These are phyloP conservation scores for Parnassius glacialis DNA, from an alignment of 2,888 invertebrate species.

Conservation along the genomic window DNA sequence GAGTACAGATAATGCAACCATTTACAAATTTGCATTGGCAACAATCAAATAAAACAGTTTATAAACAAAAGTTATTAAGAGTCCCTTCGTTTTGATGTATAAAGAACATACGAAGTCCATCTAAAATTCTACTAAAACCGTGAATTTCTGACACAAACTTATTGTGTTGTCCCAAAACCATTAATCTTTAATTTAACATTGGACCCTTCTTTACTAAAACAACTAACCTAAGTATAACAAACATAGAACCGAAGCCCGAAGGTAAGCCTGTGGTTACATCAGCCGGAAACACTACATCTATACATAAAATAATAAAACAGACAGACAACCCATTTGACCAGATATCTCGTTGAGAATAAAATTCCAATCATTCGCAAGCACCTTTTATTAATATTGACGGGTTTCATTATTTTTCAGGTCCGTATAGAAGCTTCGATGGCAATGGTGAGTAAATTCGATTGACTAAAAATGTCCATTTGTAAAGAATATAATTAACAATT, in stretches of 20 bases:
- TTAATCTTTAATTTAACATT: not conserved
- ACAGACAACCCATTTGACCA: not conserved
- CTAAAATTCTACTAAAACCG: not conserved
- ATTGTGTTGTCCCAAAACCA: not conserved
- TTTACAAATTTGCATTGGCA: too few relatives aligned
- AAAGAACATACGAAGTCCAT: too few relatives aligned
- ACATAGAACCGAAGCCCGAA: conserved; percentile 11
- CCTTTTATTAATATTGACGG: conserved; percentile 8
- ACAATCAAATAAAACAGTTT: too few relatives aligned
- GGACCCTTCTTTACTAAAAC: conserved; percentile 4
- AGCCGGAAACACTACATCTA: conserved; percentile 7
- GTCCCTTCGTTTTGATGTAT: too few relatives aligned
- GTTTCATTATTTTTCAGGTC: conserved; percentile 14
- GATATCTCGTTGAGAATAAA: conserved; percentile 4
- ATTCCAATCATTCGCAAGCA: conserved; percentile 15
- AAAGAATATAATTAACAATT: too few relatives aligned
- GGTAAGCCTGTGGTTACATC: conserved; percentile 2
- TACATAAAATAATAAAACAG: conserved; percentile 9
- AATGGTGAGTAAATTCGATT: conserved; percentile 14
- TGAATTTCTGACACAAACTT: not conserved
- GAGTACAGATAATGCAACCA: too few relatives aligned
- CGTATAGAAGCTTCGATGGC: conserved; percentile 17
- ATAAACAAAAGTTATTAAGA: too few relatives aligned
- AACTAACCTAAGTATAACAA: conserved; percentile 6
- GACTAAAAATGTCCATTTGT: too few relatives aligned